Evolutionary conservation across 1,140 invertebrate genomes (phyloP).

Genomic region (Euura lappo): DNA sequence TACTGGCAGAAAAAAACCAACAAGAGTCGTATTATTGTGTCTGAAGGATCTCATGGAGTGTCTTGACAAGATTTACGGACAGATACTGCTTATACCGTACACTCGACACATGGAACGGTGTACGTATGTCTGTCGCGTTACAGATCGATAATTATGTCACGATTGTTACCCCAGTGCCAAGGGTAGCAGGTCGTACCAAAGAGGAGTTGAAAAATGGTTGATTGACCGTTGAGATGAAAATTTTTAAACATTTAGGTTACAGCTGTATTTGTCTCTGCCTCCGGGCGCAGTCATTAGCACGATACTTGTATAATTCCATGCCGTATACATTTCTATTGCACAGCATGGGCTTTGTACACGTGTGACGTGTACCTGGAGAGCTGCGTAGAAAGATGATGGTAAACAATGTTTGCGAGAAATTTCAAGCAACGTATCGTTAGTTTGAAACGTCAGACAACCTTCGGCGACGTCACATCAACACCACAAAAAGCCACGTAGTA

Average conservation of each 20-base stretch:
- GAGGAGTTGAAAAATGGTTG: neutral
- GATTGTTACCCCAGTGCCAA: neutral
- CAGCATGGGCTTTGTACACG: neutral
- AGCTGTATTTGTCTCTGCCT: neutral
- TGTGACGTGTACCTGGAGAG: too few relatives aligned
- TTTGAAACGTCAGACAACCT: neutral
- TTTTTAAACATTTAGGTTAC: neutral
- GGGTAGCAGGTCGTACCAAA: neutral
- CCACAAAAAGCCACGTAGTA: neutral
- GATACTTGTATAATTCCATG: neutral
- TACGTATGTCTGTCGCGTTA: too few relatives aligned
- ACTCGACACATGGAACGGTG: too few relatives aligned
- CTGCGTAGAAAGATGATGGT: too few relatives aligned
- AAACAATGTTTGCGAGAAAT: neutral
- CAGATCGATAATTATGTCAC: neutral
- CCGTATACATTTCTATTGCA: constrained; percentile 1
- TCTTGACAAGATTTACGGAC: too few relatives aligned
- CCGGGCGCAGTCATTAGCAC: neutral
- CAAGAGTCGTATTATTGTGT: too few relatives aligned
- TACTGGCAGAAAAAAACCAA: too few relatives aligned
- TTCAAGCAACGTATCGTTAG: neutral
- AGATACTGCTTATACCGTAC: too few relatives aligned
- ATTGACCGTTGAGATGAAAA: neutral
- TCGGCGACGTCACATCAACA: neutral
- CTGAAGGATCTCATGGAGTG: too few relatives aligned